phyloP scores from a whole-genome alignment of 2,113 vertebrate species.

The Brienomyrus longianalis region DNA sequence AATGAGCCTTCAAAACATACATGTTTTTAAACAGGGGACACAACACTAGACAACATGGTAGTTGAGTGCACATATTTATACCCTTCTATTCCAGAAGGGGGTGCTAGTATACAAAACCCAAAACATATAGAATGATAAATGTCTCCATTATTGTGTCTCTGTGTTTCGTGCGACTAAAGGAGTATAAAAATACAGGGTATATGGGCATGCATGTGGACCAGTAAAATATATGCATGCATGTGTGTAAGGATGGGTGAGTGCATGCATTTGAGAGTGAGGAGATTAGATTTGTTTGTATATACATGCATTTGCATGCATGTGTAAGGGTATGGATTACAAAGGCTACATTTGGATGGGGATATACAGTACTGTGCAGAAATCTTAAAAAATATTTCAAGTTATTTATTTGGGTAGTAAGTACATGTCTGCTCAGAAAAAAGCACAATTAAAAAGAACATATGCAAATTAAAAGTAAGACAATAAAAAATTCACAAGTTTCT shows the following conservation, averaged over 20 bases:
- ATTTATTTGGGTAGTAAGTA: background rate
- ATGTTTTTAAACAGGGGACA: background rate
- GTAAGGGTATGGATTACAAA: background rate
- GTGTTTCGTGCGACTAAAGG: background rate
- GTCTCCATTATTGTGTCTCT: background rate
- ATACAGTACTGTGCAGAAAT: background rate
- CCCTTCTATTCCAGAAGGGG: background rate
- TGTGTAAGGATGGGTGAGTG: background rate
- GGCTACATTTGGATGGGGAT: background rate
- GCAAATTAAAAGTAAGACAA: background rate
- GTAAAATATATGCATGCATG: background rate
- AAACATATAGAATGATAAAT: background rate
- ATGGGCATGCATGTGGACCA: background rate
- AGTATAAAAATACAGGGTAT: background rate
- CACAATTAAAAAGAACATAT: background rate
- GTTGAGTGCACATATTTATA: background rate
- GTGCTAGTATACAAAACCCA: background rate
- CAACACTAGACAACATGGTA: background rate
- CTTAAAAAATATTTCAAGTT: background rate
- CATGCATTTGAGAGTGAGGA: background rate
- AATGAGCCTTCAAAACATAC: background rate
- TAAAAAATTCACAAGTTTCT: background rate
- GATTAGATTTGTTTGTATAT: background rate
- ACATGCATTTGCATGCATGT: background rate
- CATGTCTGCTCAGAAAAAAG: background rate